A percentile compares a stretch with the other conserved stretches of the same genome.
Conservation (phyloP, 2,113 vertebrate species). For the Sylvietta virens region DNA sequence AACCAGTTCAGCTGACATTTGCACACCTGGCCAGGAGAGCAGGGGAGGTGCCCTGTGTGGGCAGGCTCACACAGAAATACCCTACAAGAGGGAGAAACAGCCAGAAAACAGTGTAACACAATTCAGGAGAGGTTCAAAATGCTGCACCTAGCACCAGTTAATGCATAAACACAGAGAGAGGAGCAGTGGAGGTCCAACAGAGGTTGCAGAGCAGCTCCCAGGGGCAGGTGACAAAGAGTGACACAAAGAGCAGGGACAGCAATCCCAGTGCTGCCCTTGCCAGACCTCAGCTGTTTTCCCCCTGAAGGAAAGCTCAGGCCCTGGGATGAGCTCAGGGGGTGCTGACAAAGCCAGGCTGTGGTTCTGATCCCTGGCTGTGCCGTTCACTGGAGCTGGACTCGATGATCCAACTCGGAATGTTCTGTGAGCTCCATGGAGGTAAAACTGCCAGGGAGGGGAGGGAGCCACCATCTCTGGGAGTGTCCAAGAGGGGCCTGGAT, state of each 20-base stretch:
- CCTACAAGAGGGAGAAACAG: not conserved
- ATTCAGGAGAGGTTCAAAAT: not conserved
- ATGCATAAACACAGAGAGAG: not conserved
- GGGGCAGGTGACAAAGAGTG: not conserved
- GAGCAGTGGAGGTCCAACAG: not conserved
- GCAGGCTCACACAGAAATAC: not conserved
- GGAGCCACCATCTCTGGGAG: not conserved
- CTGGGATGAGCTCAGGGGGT: not conserved
- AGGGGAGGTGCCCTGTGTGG: not conserved
- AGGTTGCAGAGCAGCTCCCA: not conserved
- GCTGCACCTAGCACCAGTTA: not conserved
- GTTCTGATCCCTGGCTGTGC: not conserved
- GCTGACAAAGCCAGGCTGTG: not conserved
- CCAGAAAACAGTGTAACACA: not conserved
- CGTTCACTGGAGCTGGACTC: not conserved
- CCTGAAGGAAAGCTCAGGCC: not conserved
- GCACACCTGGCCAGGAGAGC: not conserved
- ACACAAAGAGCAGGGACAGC: not conserved
- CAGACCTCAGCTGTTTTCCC: not conserved
- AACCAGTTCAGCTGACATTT: not conserved
- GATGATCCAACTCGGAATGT: rapidly evolving
- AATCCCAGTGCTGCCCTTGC: not conserved
- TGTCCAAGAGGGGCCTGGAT: not conserved
- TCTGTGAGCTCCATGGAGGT: not conserved
- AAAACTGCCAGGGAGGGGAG: not conserved